These are phyloP conservation scores for Channa argus DNA, from an alignment of 2,113 vertebrate genomes.

Conservation along the genomic window DNA sequence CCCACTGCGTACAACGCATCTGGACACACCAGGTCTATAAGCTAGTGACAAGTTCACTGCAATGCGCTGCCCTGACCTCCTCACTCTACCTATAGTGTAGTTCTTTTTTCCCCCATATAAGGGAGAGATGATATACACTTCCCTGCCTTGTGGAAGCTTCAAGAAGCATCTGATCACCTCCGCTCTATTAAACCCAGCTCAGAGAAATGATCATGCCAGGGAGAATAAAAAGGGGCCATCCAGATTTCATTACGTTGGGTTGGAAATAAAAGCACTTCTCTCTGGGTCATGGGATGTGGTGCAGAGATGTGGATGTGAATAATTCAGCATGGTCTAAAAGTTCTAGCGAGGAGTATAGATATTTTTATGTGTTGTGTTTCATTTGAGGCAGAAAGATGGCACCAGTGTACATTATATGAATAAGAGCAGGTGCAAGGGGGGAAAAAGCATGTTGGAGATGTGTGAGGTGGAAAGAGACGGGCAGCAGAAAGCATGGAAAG, in stretches of 20 bases:
- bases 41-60: no score
- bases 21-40: no score
- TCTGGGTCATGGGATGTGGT: slow-evolving; percentile 61
- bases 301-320: slow-evolving; percentile 76
- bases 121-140: slow-evolving; percentile 26
- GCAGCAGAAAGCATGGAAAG: neutral
- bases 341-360: slow-evolving; percentile 56
- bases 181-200: slow-evolving; percentile 66
- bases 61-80: slow-evolving; percentile 18
- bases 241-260: slow-evolving; percentile 64
- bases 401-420: slow-evolving; percentile 42
- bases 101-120: slow-evolving; percentile 1
- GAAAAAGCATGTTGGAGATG: neutral
- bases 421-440: slow-evolving; percentile 20
- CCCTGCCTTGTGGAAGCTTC: slow-evolving; percentile 34
- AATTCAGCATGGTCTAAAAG: slow-evolving; percentile 78
- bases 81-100: neutral
- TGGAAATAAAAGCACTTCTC: slow-evolving; percentile 81
- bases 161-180: slow-evolving; percentile 53
- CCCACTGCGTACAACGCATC: no score
- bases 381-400: slow-evolving; percentile 63
- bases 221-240: slow-evolving; percentile 48
- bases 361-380: slow-evolving; percentile 65
- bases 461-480: slow-evolving; percentile 14
- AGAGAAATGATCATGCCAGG: slow-evolving; percentile 30